Evolutionary conservation across 2,113 vertebrate species (phyloP).

Genomic region (Holacanthus passer): DNA sequence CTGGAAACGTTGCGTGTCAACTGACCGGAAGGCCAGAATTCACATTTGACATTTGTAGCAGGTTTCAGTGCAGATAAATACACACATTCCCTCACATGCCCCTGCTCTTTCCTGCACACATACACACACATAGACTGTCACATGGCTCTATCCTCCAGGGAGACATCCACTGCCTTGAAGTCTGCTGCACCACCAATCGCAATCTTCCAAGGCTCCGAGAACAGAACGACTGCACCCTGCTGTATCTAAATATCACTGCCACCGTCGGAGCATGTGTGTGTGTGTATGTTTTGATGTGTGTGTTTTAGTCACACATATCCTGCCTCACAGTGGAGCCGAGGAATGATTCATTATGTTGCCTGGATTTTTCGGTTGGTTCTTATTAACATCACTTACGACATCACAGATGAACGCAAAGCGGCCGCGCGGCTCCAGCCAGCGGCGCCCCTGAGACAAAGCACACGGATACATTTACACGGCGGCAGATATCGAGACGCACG

Average conservation of each 20-base stretch:
- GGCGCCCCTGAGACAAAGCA: background rate
- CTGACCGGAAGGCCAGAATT: conserved; percentile 55
- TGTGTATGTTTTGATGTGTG: background rate
- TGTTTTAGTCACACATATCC: conserved; percentile 13
- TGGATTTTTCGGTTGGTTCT: background rate
- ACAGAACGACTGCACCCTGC: conserved; percentile 66
- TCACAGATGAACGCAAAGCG: conserved; percentile 42
- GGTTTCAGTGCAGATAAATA: conserved; percentile 57
- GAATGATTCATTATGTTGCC: conserved; percentile 48
- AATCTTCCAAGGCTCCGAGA: conserved; percentile 61
- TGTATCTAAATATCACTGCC: conserved; percentile 72
- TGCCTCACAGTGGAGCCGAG: conserved; percentile 17
- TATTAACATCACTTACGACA: conserved; percentile 50
- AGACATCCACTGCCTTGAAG: conserved; percentile 70
- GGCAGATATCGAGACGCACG: conserved; percentile 21
- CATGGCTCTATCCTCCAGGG: conserved; percentile 67
- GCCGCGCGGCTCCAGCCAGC: conserved; percentile 9
- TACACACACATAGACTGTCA: conserved; percentile 24
- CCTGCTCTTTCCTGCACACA: background rate
- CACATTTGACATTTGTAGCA: conserved; percentile 69
- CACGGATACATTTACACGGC: conserved; percentile 32
- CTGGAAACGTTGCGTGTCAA: conserved; percentile 4
- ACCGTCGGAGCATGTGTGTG: conserved; percentile 11
- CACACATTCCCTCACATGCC: conserved; percentile 43
- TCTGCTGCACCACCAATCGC: conserved; percentile 68